A percentile compares a stretch with the other conserved stretches of the same genome.
phyloP scores from a whole-genome alignment of 1,140 invertebrate species.

The Drosophila busckii region DNA sequence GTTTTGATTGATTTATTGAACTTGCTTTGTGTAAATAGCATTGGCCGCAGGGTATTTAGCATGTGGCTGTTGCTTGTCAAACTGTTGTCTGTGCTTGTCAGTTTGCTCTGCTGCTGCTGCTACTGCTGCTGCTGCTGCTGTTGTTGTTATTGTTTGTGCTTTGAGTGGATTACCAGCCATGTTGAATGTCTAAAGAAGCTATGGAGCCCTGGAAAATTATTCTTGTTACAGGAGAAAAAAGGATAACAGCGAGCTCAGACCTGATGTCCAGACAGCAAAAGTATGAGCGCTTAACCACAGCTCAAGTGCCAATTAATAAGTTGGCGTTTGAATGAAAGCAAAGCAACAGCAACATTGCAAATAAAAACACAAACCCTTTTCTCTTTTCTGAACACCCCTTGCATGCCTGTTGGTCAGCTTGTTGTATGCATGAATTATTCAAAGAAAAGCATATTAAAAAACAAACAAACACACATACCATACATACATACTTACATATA shows the following conservation, averaged over 20 bases:
- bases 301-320: conserved; percentile 76
- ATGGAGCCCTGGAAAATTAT: conserved; percentile 47
- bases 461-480: conserved; percentile 55
- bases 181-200: conserved; percentile 44
- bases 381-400: conserved; percentile 31
- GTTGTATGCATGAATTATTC: conserved; percentile 63
- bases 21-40: too few relatives aligned
- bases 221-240: conserved; percentile 66
- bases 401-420: conserved; percentile 45
- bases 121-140: conserved; percentile 28
- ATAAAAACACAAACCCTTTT: conserved; percentile 26
- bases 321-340: conserved; percentile 46
- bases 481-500: conserved; percentile 8
- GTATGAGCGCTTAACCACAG: conserved; percentile 46
- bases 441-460: conserved; percentile 74
- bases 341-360: conserved; percentile 4
- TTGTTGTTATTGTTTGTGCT: conserved; percentile 39
- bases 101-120: conserved; percentile 25
- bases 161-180: conserved; percentile 64
- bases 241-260: conserved; percentile 40
- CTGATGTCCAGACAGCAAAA: conserved; percentile 3
- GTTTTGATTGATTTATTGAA: too few relatives aligned
- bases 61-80: conserved; percentile 18
- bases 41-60: conserved; percentile 32
- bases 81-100: conserved; percentile 33